phyloP scores from a whole-genome alignment of 2,113 vertebrate species.

The Calidris pygmaea region DNA sequence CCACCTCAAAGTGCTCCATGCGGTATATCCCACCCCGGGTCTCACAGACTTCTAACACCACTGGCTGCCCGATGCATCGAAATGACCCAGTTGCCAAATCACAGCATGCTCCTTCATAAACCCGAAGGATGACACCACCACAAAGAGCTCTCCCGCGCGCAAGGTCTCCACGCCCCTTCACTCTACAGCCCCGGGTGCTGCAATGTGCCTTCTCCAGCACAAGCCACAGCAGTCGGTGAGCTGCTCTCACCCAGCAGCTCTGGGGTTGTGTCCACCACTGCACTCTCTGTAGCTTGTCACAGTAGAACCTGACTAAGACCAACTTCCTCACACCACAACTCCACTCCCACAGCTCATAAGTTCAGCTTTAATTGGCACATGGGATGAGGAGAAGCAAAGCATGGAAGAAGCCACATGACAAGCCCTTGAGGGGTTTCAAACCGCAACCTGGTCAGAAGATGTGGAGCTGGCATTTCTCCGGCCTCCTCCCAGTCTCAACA shows the following conservation, averaged over 20 bases:
- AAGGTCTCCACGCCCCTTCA: background rate
- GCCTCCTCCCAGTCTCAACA: too few relatives aligned
- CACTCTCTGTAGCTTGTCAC: background rate
- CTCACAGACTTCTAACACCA: background rate
- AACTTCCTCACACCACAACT: too few relatives aligned
- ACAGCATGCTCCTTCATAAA: background rate
- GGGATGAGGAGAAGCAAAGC: too few relatives aligned
- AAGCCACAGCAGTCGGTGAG: background rate
- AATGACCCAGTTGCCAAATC: background rate
- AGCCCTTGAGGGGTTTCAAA: too few relatives aligned
- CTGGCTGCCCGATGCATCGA: background rate
- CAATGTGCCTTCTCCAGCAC: fast-evolving
- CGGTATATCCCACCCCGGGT: fast-evolving
- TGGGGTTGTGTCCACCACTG: background rate
- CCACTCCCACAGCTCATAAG: too few relatives aligned
- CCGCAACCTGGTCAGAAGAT: too few relatives aligned
- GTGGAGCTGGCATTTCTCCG: too few relatives aligned
- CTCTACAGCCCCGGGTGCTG: background rate
- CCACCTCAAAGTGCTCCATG: background rate
- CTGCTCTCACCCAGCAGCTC: background rate
- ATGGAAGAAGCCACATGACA: too few relatives aligned
- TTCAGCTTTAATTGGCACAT: too few relatives aligned
- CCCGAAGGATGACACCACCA: too few relatives aligned
- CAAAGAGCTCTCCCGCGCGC: fast-evolving
- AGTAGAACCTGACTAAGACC: background rate